phyloP scores from a whole-genome alignment of 2,888 invertebrate species.

The Galeopsomyia nigrocyanea region DNA sequence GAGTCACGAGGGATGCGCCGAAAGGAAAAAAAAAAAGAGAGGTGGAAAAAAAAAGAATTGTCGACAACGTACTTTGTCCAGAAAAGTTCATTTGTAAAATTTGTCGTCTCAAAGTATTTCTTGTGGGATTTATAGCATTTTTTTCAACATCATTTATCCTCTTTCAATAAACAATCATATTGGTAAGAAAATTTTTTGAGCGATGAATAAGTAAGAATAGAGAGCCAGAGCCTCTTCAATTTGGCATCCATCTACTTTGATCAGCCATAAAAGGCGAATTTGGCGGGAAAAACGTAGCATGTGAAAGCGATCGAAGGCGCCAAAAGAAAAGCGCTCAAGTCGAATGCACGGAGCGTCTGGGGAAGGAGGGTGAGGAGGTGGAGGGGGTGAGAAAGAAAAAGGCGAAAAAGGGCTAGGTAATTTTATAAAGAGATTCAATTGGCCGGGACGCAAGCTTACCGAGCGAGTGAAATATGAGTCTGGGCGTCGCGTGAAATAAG shows the following conservation, averaged over 20 bases:
- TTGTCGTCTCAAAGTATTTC: constrained; percentile 10
- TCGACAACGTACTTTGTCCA: constrained; percentile 33
- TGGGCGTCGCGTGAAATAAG: constrained; percentile 61
- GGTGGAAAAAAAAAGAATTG: constrained; percentile 38
- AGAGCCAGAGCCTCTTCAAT: no score
- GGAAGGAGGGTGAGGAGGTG: no score
- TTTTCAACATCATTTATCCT: no score
- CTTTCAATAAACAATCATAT: no score
- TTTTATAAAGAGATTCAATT: constrained; percentile 65
- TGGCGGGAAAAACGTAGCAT: no score
- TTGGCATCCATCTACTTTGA: no score
- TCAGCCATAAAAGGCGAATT: no score
- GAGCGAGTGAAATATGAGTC: constrained; percentile 63
- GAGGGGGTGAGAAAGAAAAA: neutral
- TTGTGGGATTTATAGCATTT: no score
- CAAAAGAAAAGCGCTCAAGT: constrained; percentile 13
- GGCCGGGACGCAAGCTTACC: constrained; percentile 55
- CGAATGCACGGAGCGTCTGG: neutral
- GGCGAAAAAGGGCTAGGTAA: constrained; percentile 50
- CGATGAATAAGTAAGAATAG: no score
- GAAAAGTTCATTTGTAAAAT: constrained; percentile 35
- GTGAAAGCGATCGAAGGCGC: neutral
- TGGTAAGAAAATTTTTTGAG: no score
- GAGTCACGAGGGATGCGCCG: constrained; percentile 38
- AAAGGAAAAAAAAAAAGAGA: constrained; percentile 37